A percentile compares a stretch with the other conserved stretches of the same genome.
phyloP scores from a whole-genome alignment of 53 echinoderm and acorn worm genomes.

The Astropecten irregularis region DNA sequence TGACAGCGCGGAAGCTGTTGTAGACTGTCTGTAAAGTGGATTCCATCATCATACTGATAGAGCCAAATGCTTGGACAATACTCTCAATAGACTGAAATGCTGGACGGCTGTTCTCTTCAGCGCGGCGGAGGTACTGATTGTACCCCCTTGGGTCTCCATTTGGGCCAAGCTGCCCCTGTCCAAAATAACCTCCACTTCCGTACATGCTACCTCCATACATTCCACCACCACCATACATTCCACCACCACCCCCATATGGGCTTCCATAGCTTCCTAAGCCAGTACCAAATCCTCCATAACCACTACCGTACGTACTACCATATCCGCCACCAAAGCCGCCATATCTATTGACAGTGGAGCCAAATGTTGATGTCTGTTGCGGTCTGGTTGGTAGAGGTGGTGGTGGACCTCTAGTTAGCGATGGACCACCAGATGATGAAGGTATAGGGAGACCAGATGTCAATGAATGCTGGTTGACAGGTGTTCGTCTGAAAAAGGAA shows the following conservation, averaged over 20 bases:
- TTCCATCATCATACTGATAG: conserved; percentile 98
- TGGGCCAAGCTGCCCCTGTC: conserved; percentile 44
- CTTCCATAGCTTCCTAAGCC: conserved; percentile 46
- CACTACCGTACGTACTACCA: conserved; percentile 9
- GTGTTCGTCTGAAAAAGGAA: conserved; percentile 7
- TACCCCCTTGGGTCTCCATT: conserved; percentile 41
- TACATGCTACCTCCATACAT: conserved; percentile 54
- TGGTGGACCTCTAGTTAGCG: conserved; percentile 59
- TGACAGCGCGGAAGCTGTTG: conserved; percentile 94
- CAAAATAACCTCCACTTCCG: conserved; percentile 31
- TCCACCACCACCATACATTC: conserved; percentile 56
- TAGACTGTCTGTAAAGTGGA: conserved; percentile 95
- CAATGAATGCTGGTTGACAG: conserved; percentile 59
- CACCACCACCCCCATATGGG: conserved; percentile 47
- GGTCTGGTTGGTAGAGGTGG: conserved; percentile 58
- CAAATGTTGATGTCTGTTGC: conserved; percentile 50
- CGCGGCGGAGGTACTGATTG: conserved; percentile 85
- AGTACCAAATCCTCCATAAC: conserved; percentile 23
- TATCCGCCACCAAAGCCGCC: conserved; percentile 21
- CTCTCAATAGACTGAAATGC: conserved; percentile 99
- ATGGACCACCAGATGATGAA: conserved; percentile 18
- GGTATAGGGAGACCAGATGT: conserved; percentile 13
- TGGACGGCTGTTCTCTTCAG: conserved; percentile 91
- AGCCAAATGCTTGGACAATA: conserved; percentile 93
- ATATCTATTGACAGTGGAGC: conserved; percentile 54